Evolutionary conservation across 2,888 invertebrate species (phyloP), one percentile per base, ranked within the genome.

Genomic region (Phaonia tiefii): DNA sequence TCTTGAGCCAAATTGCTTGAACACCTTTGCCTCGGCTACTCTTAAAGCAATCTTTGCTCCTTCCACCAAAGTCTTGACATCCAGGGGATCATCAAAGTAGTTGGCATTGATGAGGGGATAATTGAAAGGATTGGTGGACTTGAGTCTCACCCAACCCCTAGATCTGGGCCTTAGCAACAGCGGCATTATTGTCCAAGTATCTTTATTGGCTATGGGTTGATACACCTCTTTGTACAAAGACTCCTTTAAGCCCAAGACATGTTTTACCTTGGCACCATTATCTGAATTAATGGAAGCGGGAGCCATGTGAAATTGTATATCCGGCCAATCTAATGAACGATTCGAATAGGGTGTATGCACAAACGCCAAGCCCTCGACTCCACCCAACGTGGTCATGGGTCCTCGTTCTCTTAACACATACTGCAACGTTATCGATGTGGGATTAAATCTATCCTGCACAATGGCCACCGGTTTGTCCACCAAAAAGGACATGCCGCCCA

Each of bases 251-350:
- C 96, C 96, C 31, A 96, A 90, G 26, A 96, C 95, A 91, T 96
- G 94, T 88, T 94, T 91, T 0, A 96, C 94, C 87, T 96, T 92
- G 69, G 93, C 93, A 0, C 95, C 95, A 73, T 93, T 94, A 87
- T 96, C 96, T 0, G 96, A 96, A 76, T 95, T 95, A 49, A 96
- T 94, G 0, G 96, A 96, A 0, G 97, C 96, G 0, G 97, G 97
- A 1, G 97, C 97, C 95, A 98, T 97, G 87, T 98, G 97, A 86
- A 97, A 96, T 86, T 98, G 97, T 58, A 98, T 94, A 86, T 98
- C 97, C 0, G 97, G 97, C 93, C 96, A 96, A 82, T 94, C 93
- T 1, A 94, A 93, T 1, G 95, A 93, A 65, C 92, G 91, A 86
- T 97, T 97, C 0, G 96, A 96, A 85, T 94, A 96, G 81, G 94